These are phyloP conservation scores for Lordiphosa collinella DNA, from an alignment of 1,140 invertebrate genomes.

Conservation along the genomic window DNA sequence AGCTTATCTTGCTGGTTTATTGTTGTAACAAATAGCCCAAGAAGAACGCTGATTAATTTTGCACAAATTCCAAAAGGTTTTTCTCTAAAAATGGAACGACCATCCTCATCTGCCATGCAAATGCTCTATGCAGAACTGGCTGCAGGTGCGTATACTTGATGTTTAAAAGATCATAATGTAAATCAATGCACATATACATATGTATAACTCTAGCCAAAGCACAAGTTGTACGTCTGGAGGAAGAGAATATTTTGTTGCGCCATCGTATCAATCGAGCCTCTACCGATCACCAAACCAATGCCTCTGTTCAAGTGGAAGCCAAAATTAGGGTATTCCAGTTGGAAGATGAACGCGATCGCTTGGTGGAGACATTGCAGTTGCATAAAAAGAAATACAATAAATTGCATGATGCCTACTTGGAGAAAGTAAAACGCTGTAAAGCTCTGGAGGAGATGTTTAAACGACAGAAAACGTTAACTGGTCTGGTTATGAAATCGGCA, in stretches of 20 bases:
- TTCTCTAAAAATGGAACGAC: slow-evolving; percentile 39
- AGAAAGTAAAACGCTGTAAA: slow-evolving; percentile 68
- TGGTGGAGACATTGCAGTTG: slow-evolving; percentile 51
- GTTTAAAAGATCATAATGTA: background rate
- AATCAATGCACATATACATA: background rate
- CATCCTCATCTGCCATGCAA: slow-evolving; percentile 43
- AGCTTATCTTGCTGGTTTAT: slow-evolving; percentile 50
- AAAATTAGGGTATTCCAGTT: slow-evolving; percentile 56
- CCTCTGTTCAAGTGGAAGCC: slow-evolving; percentile 55
- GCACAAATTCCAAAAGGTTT: background rate
- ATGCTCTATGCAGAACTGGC: slow-evolving; percentile 55
- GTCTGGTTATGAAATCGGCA: slow-evolving; percentile 71
- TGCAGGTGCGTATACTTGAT: slow-evolving; percentile 48
- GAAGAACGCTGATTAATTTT: slow-evolving; percentile 20
- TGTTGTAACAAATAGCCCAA: slow-evolving; percentile 4
- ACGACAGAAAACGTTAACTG: slow-evolving; percentile 64
- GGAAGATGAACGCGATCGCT: slow-evolving; percentile 62
- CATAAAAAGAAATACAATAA: slow-evolving; percentile 77
- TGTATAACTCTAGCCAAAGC: slow-evolving; percentile 41
- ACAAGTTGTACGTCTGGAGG: slow-evolving; percentile 43
- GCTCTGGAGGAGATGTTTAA: slow-evolving; percentile 68
- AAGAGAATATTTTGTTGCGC: slow-evolving; percentile 64
- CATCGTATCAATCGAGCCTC: slow-evolving; percentile 49
- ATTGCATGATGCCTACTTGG: slow-evolving; percentile 61
- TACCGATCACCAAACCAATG: slow-evolving; percentile 30